phyloP scores from a whole-genome alignment of 2,888 invertebrate species.

The Ashinkailepas kermadecensis region DNA sequence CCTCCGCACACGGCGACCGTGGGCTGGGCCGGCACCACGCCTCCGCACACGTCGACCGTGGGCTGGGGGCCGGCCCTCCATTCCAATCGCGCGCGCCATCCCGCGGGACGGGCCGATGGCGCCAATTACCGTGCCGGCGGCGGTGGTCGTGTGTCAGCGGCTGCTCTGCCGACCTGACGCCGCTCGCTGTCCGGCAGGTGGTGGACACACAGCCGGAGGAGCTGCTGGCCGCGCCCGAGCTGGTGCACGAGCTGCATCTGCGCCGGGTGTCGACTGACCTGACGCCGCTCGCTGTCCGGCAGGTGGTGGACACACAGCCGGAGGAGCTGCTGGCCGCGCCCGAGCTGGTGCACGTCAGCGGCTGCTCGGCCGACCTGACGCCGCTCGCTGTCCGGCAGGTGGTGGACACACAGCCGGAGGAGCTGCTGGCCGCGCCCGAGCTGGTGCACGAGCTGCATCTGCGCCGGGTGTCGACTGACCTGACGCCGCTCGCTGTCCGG shows the following conservation, averaged over 20 bases:
- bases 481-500: not conserved
- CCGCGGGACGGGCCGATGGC: no score
- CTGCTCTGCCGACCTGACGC: no score
- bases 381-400: not conserved
- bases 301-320: conserved; percentile 36
- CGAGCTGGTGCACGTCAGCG: conserved; percentile 51
- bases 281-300: no score
- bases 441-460: conserved; percentile 62
- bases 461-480: conserved; percentile 49
- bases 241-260: conserved; percentile 61
- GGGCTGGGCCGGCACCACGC: no score
- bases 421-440: conserved; percentile 57
- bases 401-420: conserved; percentile 42
- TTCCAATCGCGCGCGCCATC: no score
- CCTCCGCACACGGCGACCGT: no score
- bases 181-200: not conserved
- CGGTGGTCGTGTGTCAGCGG: no score
- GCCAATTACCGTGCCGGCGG: no score
- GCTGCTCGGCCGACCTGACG: no score
- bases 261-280: conserved; percentile 47
- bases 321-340: conserved; percentile 58
- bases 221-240: conserved; percentile 56
- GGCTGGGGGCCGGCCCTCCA: no score
- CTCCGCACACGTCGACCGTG: no score
- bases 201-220: conserved; percentile 44